Percentiles rank a stretch among this genome's conserved stretches.
phyloP scores from a whole-genome alignment of 2,797 vertebrate species.

The Limosa lapponica region DNA sequence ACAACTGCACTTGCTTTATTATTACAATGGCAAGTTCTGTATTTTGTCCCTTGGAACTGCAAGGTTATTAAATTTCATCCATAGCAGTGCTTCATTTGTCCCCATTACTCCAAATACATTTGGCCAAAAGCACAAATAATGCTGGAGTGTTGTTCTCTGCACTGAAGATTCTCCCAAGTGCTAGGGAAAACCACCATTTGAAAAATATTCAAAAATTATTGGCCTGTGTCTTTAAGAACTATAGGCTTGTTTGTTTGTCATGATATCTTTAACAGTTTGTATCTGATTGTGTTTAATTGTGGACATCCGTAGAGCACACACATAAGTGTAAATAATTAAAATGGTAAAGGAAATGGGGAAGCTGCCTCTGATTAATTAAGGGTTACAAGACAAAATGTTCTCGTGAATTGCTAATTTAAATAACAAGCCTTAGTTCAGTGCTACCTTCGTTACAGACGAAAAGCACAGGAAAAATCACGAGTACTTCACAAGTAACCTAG shows the following conservation, averaged over 20 bases:
- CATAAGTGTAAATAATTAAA: neutral
- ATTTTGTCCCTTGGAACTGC: neutral
- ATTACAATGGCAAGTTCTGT: neutral
- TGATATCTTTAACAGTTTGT: neutral
- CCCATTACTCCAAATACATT: neutral
- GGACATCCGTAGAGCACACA: neutral
- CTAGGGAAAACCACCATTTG: neutral
- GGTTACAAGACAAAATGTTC: neutral
- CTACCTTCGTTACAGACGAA: neutral
- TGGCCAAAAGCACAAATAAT: neutral
- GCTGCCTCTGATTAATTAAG: neutral
- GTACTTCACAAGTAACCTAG: neutral
- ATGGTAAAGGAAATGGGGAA: neutral
- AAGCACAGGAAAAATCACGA: neutral
- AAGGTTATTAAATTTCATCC: neutral
- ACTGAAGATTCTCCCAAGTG: neutral
- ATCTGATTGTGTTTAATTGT: neutral
- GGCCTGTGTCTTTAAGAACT: neutral
- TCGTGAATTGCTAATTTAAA: neutral
- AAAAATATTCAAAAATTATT: neutral
- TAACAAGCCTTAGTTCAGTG: neutral
- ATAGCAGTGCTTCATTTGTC: neutral
- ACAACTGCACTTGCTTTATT: neutral
- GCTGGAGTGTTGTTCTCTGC: neutral
- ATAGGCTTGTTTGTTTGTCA: neutral